Base-by-base conservation (phyloP, 2,113 vertebrate species). In the Solea senegalensis region DNA sequence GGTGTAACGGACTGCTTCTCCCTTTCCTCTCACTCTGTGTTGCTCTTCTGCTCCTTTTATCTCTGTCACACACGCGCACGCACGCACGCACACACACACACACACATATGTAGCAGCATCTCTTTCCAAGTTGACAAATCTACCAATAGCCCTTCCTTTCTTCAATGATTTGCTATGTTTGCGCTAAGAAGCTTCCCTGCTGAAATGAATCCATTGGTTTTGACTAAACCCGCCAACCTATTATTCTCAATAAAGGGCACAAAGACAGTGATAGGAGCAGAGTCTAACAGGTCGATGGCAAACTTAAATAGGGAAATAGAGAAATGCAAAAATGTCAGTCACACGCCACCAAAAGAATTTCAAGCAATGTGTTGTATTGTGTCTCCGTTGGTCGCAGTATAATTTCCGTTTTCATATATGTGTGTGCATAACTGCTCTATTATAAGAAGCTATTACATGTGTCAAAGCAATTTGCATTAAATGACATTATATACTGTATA, bases 81-180 rank as follows among this genome's bases (percentile, higher is more conserved):
- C 58, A 34, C 50, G 44, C 45, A 48, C 39, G 61, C 40, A 52
- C 40, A 60, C 59, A 56, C 53, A 65, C 34, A 67, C 72, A 65
- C 56, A 72, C 5, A 76, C 4, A 56, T 56, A 73, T 68, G 51
- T 44, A 65, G 74, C 62, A 69, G 72, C 41, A 68, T 83, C 59
- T 68, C 76, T 59, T 48, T 86, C 78, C 65, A 50, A 61, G 79
- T 68, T 78, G 69, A 78, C 54, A 86, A 84, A 86, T 82, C 76
- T 65, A 67, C 49, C 61, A 52, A 39, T 44, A 68, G 64, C 41
- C 53, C 56, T 82, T 66, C 78, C 79, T 84, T 68, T 55, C 65
- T 82, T 83, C 86, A 89, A 88, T 82, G 84, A 88, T 90, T 86
- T 79, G 80, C 77, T 82, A 69, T 86, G 83, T 82, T 86, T 90